Conservation (phyloP, 2,888 invertebrate species). For the Plagodis dolabraria region DNA sequence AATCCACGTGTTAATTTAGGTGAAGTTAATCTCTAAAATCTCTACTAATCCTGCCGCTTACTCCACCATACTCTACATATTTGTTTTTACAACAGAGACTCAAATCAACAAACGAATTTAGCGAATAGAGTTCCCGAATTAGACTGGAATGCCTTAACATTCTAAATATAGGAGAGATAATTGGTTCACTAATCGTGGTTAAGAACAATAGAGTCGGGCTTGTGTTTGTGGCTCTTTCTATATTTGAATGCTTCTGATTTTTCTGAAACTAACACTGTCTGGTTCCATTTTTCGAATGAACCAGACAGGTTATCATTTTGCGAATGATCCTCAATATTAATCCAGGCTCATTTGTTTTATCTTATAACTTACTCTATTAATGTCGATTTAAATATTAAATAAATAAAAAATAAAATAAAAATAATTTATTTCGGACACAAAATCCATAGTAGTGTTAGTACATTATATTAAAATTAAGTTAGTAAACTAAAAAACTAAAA, state of each 20-base stretch:
- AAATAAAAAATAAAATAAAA: no score
- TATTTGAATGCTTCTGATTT: not conserved
- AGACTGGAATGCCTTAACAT: conserved; percentile 20
- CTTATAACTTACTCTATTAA: no score
- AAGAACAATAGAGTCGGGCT: conserved; percentile 1
- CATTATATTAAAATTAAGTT: no score
- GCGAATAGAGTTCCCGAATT: conserved; percentile 20
- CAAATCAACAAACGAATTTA: conserved; percentile 31
- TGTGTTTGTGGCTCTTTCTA: not conserved
- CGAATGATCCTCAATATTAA: not conserved
- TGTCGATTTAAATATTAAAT: no score
- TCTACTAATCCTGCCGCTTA: conserved; percentile 21
- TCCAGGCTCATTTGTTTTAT: not conserved
- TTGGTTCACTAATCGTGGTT: conserved; percentile 3
- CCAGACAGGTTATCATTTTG: no score
- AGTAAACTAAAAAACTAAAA: no score
- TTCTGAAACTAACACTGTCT: not conserved
- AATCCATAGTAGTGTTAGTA: no score
- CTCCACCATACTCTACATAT: conserved; percentile 8
- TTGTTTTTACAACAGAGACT: conserved; percentile 30
- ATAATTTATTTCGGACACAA: no score
- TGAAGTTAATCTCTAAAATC: conserved; percentile 16
- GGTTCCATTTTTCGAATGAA: no score
- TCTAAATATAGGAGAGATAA: conserved; percentile 21
- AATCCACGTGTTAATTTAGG: conserved; percentile 16